phyloP scores from a whole-genome alignment of 2,888 invertebrate species.

The Ceraclea dissimilis region DNA sequence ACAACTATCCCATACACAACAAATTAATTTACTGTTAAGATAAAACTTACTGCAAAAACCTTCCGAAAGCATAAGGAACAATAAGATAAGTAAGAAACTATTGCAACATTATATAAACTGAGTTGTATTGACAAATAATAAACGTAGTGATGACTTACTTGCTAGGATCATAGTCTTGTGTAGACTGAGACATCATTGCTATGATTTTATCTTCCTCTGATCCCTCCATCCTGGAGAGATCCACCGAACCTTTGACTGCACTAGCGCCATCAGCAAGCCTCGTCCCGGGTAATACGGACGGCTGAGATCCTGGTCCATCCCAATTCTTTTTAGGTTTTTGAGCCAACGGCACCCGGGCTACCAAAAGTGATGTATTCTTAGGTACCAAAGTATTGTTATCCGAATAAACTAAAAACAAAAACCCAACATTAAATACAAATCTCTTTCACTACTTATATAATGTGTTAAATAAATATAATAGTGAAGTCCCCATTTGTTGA shows the following conservation, averaged over 20 bases:
- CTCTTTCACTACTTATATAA: not conserved
- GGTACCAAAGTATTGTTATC: constrained; percentile 89
- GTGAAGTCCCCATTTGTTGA: too few species aligned
- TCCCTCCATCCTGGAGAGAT: constrained; percentile 82
- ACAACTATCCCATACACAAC: too few species aligned
- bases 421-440: not conserved
- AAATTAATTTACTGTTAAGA: too few species aligned
- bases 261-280: constrained; percentile 33
- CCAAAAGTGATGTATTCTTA: constrained; percentile 94
- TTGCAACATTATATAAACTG: too few species aligned
- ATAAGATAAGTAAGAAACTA: not conserved
- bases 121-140: too few species aligned
- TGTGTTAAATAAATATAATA: not conserved
- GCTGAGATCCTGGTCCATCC: constrained; percentile 52
- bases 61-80: constrained; percentile 11
- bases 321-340: constrained; percentile 71
- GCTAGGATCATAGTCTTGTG: constrained; percentile 93
- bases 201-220: constrained; percentile 97
- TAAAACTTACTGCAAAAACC: constrained; percentile 22
- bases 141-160: constrained; percentile 53
- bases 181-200: constrained; percentile 96
- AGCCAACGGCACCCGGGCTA: constrained; percentile 84
- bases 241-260: constrained; percentile 60
- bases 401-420: constrained; percentile 65
- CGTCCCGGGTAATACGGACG: constrained; percentile 39